Percentiles rank a stretch among this genome's conserved stretches.
Conservation (phyloP, 1,140 invertebrate genomes). For the Aphis gossypii region DNA sequence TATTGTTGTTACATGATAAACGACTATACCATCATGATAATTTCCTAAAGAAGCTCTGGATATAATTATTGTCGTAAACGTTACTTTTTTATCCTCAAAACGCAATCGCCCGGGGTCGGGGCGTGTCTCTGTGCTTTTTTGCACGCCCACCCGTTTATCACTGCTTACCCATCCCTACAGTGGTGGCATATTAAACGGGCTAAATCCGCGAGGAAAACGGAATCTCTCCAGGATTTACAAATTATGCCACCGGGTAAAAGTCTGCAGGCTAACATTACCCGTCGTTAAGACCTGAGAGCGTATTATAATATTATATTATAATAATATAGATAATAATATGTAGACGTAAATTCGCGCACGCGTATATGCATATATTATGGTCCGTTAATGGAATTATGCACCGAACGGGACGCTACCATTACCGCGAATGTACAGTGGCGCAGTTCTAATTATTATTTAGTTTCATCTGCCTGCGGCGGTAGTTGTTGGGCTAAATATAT, state of each 20-base stretch:
- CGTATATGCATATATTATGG: background rate
- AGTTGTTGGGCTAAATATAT: background rate
- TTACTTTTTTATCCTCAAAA: background rate
- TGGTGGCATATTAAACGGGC: background rate
- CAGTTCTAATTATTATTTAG: conserved; percentile 28
- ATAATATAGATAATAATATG: background rate
- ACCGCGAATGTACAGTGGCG: background rate
- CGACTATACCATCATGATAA: background rate
- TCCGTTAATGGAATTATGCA: conserved; percentile 1
- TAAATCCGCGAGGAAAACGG: background rate
- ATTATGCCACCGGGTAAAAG: background rate
- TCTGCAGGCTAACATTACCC: background rate
- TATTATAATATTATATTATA: conserved; percentile 3
- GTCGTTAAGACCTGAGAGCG: background rate
- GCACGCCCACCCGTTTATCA: background rate
- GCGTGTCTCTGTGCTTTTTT: background rate
- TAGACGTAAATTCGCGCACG: background rate
- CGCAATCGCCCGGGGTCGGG: background rate
- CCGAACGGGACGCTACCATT: background rate
- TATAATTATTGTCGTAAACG: background rate
- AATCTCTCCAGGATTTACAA: background rate
- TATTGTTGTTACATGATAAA: background rate
- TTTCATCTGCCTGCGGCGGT: background rate
- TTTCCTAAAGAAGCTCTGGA: background rate
- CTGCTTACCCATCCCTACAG: background rate